Evolutionary conservation across 2,113 vertebrate genomes (phyloP).

Genomic region (Redunca redunca): DNA sequence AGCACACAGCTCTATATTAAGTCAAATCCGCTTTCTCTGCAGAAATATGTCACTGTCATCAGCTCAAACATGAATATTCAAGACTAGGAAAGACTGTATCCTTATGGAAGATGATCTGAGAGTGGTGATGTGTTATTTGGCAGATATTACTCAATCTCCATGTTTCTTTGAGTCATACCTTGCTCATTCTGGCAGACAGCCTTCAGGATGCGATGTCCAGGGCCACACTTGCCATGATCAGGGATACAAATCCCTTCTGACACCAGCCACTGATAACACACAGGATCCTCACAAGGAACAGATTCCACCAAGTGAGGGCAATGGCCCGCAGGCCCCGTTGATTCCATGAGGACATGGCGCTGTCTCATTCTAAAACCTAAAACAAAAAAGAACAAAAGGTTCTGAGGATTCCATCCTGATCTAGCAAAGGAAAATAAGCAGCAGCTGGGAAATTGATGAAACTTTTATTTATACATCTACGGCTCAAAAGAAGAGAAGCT

Average conservation of each 20-base stretch:
- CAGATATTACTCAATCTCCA: background rate
- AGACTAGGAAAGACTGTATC: background rate
- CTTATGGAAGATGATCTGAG: background rate
- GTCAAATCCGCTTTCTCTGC: background rate
- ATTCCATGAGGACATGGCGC: constrained; percentile 84
- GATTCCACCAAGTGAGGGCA: constrained; percentile 92
- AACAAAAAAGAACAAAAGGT: background rate
- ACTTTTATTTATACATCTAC: background rate
- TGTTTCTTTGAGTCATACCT: constrained; percentile 79
- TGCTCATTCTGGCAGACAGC: constrained; percentile 81
- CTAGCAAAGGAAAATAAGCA: background rate
- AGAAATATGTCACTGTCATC: background rate
- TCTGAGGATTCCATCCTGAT: background rate
- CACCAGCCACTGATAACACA: constrained; percentile 87
- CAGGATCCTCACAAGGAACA: constrained; percentile 90
- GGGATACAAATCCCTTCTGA: constrained; percentile 83
- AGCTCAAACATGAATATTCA: background rate
- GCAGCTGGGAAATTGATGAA: background rate
- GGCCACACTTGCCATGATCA: constrained; percentile 84
- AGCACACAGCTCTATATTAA: background rate
- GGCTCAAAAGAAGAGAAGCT: background rate
- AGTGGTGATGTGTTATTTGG: rapidly evolving
- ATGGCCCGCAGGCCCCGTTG: constrained; percentile 61
- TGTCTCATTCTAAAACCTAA: constrained; percentile 90
- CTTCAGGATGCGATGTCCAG: constrained; percentile 82